Conservation (phyloP, 2,797 vertebrate species). For the Miichthys miiuy region DNA sequence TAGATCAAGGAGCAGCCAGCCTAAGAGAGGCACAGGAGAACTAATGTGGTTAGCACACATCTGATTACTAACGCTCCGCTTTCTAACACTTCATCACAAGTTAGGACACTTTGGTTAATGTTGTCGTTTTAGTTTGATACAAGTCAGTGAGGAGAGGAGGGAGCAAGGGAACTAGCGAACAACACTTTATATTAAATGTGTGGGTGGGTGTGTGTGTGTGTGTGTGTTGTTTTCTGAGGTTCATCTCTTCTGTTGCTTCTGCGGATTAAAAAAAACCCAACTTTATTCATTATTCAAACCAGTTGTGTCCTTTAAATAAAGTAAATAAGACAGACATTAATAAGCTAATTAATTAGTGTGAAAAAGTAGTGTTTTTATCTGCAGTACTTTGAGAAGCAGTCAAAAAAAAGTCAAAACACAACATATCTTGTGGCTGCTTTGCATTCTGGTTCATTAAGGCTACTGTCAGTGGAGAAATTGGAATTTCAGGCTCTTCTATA, state of each 20-base stretch:
- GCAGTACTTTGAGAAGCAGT: conserved; percentile 46
- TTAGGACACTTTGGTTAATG: conserved; percentile 65
- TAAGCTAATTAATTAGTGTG: conserved; percentile 62
- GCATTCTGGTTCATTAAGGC: conserved; percentile 50
- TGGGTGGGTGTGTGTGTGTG: not conserved
- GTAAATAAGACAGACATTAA: conserved; percentile 47
- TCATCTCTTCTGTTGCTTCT: conserved; percentile 5
- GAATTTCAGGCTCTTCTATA: conserved; percentile 2
- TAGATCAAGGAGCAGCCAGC: conserved; percentile 76
- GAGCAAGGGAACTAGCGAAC: not conserved
- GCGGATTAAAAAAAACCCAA: not conserved
- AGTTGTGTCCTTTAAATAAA: conserved; percentile 50
- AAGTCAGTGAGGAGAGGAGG: conserved; percentile 37
- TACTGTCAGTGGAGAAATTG: conserved; percentile 31
- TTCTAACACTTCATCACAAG: conserved; percentile 74
- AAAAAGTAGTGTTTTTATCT: conserved; percentile 29
- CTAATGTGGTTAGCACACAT: conserved; percentile 78
- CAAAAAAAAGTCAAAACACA: conserved; percentile 59
- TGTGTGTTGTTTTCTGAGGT: conserved; percentile 9
- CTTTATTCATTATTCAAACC: conserved; percentile 36
- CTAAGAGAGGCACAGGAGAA: conserved; percentile 73
- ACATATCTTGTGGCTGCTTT: conserved; percentile 18
- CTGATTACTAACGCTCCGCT: conserved; percentile 69
- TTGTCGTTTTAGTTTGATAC: conserved; percentile 46
- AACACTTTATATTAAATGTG: not conserved